These are phyloP conservation scores for Smutsia gigantea DNA, from an alignment of 2,797 vertebrate species.

Conservation along the genomic window DNA sequence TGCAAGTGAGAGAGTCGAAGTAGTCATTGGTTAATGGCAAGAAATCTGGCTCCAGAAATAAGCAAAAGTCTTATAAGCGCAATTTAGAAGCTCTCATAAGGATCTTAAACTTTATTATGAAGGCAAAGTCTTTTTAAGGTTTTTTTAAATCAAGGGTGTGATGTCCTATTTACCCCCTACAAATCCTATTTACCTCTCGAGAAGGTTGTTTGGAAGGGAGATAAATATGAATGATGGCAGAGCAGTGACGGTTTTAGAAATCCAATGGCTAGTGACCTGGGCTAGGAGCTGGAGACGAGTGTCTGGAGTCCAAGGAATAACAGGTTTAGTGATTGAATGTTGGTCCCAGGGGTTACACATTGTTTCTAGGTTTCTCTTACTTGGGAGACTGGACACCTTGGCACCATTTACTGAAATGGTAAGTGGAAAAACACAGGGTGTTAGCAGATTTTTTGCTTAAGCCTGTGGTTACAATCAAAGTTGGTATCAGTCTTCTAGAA, in stretches of 20 bases:
- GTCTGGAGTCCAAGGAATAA: background rate
- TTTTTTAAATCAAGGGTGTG: background rate
- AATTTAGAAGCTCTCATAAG: background rate
- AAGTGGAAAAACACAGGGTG: background rate
- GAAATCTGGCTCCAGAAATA: background rate
- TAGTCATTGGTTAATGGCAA: background rate
- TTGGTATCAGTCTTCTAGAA: background rate
- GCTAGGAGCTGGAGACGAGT: background rate
- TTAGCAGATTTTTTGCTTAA: background rate
- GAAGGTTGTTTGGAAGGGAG: background rate
- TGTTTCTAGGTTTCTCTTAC: background rate
- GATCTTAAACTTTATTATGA: slow-evolving; percentile 17
- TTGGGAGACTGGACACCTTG: background rate
- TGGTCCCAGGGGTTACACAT: background rate
- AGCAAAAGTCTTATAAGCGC: background rate
- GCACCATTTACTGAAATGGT: background rate
- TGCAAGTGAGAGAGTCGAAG: background rate
- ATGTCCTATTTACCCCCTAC: background rate
- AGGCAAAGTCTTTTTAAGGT: background rate
- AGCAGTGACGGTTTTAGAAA: background rate
- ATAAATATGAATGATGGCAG: background rate
- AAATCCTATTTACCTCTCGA: background rate
- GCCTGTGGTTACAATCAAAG: background rate
- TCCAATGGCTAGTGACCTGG: background rate
- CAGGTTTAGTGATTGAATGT: background rate